A percentile compares a stretch with the other conserved stretches of the same genome.
Evolutionary conservation across 2,113 vertebrate species (phyloP).

Genomic region (Mohoua ochrocephala): DNA sequence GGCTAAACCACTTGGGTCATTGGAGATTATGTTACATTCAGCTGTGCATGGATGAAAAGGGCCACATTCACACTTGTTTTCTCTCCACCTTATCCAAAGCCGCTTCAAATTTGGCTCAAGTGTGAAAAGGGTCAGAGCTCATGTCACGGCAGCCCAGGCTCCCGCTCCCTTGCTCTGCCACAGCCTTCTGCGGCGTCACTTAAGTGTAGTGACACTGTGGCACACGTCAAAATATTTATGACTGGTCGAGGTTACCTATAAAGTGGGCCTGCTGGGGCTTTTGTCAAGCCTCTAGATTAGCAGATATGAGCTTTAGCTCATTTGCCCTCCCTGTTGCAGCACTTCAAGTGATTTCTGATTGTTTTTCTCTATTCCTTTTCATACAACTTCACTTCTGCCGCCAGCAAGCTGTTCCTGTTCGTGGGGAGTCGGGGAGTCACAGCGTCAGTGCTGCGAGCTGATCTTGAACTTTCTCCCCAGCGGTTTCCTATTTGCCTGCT

Average conservation of each 20-base stretch:
- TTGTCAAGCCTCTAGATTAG: background rate
- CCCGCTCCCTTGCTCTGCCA: background rate
- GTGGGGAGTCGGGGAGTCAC: background rate
- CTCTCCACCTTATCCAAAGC: background rate
- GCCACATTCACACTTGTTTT: background rate
- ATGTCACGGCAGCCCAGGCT: background rate
- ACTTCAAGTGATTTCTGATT: background rate
- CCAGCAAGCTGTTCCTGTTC: accelerated
- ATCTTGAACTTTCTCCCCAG: background rate
- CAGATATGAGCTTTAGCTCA: background rate
- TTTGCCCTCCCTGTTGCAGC: background rate
- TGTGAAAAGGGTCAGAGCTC: background rate
- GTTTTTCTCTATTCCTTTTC: accelerated
- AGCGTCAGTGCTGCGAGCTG: background rate
- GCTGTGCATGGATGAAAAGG: background rate
- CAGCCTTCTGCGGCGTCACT: background rate
- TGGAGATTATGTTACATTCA: background rate
- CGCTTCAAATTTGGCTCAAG: background rate
- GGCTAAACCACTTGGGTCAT: background rate
- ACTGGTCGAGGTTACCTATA: background rate
- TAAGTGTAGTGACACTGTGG: no score
- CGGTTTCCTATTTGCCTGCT: accelerated
- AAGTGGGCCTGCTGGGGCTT: background rate
- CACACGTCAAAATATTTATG: background rate
- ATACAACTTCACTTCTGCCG: background rate